A percentile compares a stretch with the other conserved stretches of the same genome.
phyloP scores from a whole-genome alignment of 2,113 vertebrate species.

The Rhynchopsitta pachyrhyncha region DNA sequence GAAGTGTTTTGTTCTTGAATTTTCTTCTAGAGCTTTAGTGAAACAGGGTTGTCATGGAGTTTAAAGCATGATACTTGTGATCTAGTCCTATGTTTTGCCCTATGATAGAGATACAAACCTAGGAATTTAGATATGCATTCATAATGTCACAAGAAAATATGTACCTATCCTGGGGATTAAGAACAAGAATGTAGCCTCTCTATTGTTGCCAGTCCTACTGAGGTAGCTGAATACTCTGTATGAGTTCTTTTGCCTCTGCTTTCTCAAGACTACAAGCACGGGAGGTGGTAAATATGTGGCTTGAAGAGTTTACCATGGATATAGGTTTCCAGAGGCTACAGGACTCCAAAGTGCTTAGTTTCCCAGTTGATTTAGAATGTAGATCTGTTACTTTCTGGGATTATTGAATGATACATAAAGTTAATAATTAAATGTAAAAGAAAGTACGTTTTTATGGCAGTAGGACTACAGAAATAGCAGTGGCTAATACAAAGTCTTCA shows the following conservation, averaged over 20 bases:
- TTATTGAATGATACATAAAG: not conserved
- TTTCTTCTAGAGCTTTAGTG: not conserved
- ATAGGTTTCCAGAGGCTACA: not conserved
- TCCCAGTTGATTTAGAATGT: not conserved
- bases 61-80: not conserved
- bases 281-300: not conserved
- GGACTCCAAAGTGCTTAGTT: not conserved
- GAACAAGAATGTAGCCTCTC: not conserved
- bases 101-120: not conserved
- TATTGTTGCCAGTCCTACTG: not conserved
- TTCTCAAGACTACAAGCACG: not conserved
- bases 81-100: not conserved
- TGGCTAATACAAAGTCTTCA: not conserved
- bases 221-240: not conserved
- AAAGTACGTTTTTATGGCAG: not conserved
- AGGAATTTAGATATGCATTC: not conserved
- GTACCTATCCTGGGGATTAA: not conserved
- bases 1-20: not conserved
- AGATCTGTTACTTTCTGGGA: not conserved
- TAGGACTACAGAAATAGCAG: not conserved
- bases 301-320: not conserved
- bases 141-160: not conserved
- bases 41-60: not conserved
- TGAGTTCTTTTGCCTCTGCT: not conserved
- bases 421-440: not conserved